A percentile compares a stretch with the other conserved stretches of the same genome.
Evolutionary conservation across 2,888 invertebrate genomes (phyloP).

Genomic region (Hermodice carunculata): DNA sequence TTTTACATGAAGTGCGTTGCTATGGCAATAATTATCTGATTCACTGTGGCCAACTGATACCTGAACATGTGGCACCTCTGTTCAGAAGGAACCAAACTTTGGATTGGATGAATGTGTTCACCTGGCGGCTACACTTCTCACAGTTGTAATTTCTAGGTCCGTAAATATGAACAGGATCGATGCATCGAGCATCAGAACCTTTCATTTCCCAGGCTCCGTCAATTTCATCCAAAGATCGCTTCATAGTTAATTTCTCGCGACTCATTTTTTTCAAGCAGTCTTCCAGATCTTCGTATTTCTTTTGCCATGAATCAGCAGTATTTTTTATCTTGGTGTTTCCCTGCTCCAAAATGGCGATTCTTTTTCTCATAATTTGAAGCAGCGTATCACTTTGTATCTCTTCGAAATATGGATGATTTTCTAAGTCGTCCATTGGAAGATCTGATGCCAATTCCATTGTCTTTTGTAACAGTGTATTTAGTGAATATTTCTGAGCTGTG

Average conservation of each 20-base stretch:
- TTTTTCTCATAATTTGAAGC: not conserved
- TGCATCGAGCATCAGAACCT: slow-evolving; percentile 14
- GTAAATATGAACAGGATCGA: slow-evolving; percentile 19
- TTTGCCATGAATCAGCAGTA: slow-evolving; percentile 4
- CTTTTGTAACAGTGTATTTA: not conserved
- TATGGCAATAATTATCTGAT: not conserved
- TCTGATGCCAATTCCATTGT: not conserved
- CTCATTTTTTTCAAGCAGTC: slow-evolving; percentile 9
- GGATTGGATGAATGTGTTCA: slow-evolving; percentile 7
- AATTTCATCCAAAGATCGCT: slow-evolving; percentile 10
- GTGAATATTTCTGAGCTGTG: slow-evolving; percentile 6
- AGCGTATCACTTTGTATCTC: not conserved
- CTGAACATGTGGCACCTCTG: slow-evolving; percentile 6
- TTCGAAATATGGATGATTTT: not conserved
- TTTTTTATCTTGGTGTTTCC: not conserved
- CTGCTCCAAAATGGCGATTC: slow-evolving; percentile 1
- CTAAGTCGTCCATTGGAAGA: not conserved
- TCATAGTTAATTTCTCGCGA: slow-evolving; percentile 9
- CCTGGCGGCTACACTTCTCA: slow-evolving; percentile 15
- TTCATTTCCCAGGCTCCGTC: slow-evolving; percentile 13
- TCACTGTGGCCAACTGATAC: slow-evolving; percentile 18
- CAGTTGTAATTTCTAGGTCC: slow-evolving; percentile 12
- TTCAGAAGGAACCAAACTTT: slow-evolving; percentile 15
- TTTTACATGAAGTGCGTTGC: no score
- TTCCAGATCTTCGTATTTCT: slow-evolving; percentile 9